Evolutionary conservation across 1,140 invertebrate species (phyloP), one percentile per base, ranked within the genome.

Genomic region (Luehdorfia chinensis): DNA sequence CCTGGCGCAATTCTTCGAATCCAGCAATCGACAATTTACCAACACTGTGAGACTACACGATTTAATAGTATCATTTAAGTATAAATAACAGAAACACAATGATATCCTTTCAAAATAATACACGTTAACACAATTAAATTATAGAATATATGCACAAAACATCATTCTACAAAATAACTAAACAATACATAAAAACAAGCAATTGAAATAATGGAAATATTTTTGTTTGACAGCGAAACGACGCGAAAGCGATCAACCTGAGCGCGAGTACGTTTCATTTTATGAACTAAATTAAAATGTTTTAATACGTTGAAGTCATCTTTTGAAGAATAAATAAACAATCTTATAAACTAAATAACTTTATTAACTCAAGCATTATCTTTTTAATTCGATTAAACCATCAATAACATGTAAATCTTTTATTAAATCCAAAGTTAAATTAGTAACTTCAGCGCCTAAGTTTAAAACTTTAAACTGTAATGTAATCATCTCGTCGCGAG

Each of bases 141-240:
- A 47, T 18, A 7, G 28, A 50, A 58, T 47, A 50, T 45, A 30
- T 47, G 36, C 45, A 47, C 14, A 46, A 33, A 52, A 49, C 54
- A 53, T 46, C 41, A 54, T 57, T 63, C 46, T 59, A 61, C 54
- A 64, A 66, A 69, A 41, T 62, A 61, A 59, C 59, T 63, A 55
- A 43, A 51, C 52, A 65, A 65, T 67, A 28, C 25, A 43, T 30
- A 66, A 73, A 69, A 47, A 66, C 58, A 59, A 64, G 43, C 45
- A 33, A 54, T 54, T 41, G 54, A 56, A 64, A 61, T 56, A 71
- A 68, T 64, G 50, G 58, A 66, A 70, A 72, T 56, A 68, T 60
- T 62, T 28, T 30, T 43, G 39, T 71, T 73, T 73, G 69, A 73
- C 69, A 73, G 66, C 50, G 60, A 54, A 50, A 59, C 50, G 54